Base-by-base conservation (phyloP, 2,797 vertebrate species). In the Meriones psammophilus region DNA sequence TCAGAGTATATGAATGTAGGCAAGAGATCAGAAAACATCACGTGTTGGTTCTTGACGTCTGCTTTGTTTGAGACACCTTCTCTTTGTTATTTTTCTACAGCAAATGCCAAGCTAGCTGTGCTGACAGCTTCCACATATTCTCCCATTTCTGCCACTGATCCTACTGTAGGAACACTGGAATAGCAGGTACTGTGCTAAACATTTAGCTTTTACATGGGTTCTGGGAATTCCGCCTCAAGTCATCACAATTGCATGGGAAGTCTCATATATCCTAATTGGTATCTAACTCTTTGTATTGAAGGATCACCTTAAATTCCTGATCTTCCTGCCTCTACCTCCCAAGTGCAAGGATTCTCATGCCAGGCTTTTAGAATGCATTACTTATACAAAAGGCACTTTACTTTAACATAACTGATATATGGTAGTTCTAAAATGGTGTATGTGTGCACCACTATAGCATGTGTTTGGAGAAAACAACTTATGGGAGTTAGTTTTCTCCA, bases 401-500 rank as follows among this genome's bases (percentile, higher is more conserved):
- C 30, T 77, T 88, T 77, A 60, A 79, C 91, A 64, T 79, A 80
- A 88, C 6, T 88, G 90, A 66, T 50, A 4, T 39, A 24, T 77
- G 28, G 54, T 95, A 74, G 58, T 22, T 76, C 80, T 96, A 54
- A 84, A 92, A 86, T n/a, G 42, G 30, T 69, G 66, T 69, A 30
- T n/a, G 68, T 15, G 15, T 17, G 64, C 9, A 10, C 8, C 10
- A 3, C 69, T 36, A 39, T 22, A 69, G 14, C 66, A 56, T 17
- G 8, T 73, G 33, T 36, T 17, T 87, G n/a, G 33, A 87, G 68
- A 87, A 4, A 13, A 87, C 33, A 87, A 28, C 33, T 71, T 69
- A n/a, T 28, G 14, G 68, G 24, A 87, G 50, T 71, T 36, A 50
- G 46, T 36, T 71, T 33, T 71, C 33, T 87, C 42, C 62, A 50